Evolutionary conservation across 2,113 vertebrate species (phyloP), one percentile per base, ranked within the genome.

Genomic region (Holacanthus passer): DNA sequence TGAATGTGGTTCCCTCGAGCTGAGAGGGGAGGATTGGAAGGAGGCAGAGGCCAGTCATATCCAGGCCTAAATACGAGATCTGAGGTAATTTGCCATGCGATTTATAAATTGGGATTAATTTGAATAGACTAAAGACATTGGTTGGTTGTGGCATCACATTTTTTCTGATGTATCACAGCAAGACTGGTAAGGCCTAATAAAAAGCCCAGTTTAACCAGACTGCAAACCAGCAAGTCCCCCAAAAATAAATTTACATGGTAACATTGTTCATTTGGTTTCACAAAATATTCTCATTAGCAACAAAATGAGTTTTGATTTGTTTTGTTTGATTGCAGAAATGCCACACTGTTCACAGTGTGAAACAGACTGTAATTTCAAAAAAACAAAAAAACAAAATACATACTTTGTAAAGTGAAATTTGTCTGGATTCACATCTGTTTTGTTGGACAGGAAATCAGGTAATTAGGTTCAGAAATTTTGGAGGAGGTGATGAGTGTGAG

Each of bases 31-130:
- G 85, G 91, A 87, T 87, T 76, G 83, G 91, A 81, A 79, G 81
- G 52, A 89, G 84, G 79, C 58, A 84, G 71, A 90, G 85, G 73
- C 78, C 85, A 91, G 80, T 88, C 83, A 10, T 73, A 80, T 86
- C 69, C 75, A 77, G 79, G 76, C 81, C 83, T 86, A 79, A 91
- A 87, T 87, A 69, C 87, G 65, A 90, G 82, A 91, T 85, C 81
- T 89, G 83, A 90, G 84, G 89, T 92, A 79, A 94, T 94, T 93
- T 92, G 81, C 58, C 52, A 85, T 87, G 86, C 78, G 77, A 71
- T 90, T 90, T 89, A 88, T 74, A 69, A 83, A 79, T 35, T 72
- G 11, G 70, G 77, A 77, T 79, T 88, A 35, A 85, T 81, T 71
- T 80, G 59, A 84, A 82, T 41, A 68, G 35, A 83, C 22, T 71